phyloP scores from a whole-genome alignment of 2,888 invertebrate genomes.

The Cataglyphis albicans region DNA sequence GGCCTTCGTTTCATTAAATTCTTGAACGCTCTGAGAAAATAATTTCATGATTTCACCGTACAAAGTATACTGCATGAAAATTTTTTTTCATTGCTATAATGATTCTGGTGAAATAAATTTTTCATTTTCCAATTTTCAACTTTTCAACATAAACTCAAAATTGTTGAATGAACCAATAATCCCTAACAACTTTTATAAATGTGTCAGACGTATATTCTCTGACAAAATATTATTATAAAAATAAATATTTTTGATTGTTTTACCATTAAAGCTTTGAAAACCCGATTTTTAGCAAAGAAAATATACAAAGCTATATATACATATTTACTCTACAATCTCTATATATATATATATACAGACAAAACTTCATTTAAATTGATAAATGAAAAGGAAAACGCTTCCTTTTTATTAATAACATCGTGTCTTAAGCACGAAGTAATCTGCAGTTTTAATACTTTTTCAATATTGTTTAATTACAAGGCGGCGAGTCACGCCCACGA shows the following conservation, averaged over 20 bases:
- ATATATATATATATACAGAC: not conserved
- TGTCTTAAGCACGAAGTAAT: constrained; percentile 14
- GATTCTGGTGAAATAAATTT: not conserved
- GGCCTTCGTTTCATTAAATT: constrained; percentile 49
- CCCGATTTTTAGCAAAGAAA: not conserved
- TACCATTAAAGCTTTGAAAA: not conserved
- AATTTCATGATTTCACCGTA: not conserved
- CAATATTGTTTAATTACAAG: constrained; percentile 34
- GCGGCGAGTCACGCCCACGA: not conserved
- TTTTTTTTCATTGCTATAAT: not conserved
- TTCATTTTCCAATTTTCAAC: not conserved
- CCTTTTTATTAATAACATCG: constrained; percentile 4
- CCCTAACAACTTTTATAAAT: not conserved
- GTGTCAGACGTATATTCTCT: not conserved
- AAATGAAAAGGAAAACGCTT: not conserved
- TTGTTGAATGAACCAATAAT: not conserved
- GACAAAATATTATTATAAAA: not conserved
- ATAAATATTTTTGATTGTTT: not conserved
- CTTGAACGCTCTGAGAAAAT: constrained; percentile 21
- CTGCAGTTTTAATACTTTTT: constrained; percentile 46
- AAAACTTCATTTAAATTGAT: constrained; percentile 6
- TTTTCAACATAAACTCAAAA: not conserved
- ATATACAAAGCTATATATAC: not conserved
- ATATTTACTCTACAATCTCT: not conserved
- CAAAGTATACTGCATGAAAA: not conserved